Base-by-base conservation (phyloP, 1,140 invertebrate species). In the Heliothis subflexa region DNA sequence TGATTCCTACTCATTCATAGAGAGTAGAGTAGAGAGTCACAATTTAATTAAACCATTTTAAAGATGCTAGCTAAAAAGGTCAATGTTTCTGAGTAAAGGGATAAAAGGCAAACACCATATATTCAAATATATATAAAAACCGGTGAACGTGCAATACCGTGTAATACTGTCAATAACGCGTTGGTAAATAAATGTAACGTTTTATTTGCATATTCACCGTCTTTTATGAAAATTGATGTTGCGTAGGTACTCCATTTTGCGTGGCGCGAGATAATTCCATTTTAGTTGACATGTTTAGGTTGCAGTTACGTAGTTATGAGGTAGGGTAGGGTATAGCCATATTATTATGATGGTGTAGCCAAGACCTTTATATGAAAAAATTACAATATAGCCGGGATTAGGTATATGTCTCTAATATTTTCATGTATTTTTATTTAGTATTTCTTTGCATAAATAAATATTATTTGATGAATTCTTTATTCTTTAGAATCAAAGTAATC, bases 171-270 rank as follows among this genome's bases (percentile, higher is more conserved):
- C 66, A 70, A 50, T 70, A 50, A 50, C 66, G 21, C 12, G 45
- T 49, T 12, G 21, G 47, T 28, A 70, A 70, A 70, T 70, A 70
- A 70, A 70, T 52, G 66, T 70, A 52, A 28, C 45, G 45, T 49
- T 18, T 70, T 70, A 70, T 70, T 70, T 70, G 45, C 66, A 52
- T 49, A 70, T 50, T 21, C 21, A 50, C 18, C 45, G 66, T 28
- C 47, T 70, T 70, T 70, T 52, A 70, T 70, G 66, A 50, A 28
- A 70, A 70, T 70, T 50, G 18, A 70, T 70, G 66, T 70, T 70
- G 33, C 5, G 33, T 40, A 40, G 33, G 5, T 7, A 70, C 47
- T 11, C 62, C 62, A 12, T 66, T 66, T 64, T 66, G 28, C 62
- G 62, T 66, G 62, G 62, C 11, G 40, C 12, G 40, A 12, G 40